These are phyloP conservation scores for Caradrina clavipalpis DNA, from an alignment of 2,888 invertebrate genomes.

Conservation along the genomic window DNA sequence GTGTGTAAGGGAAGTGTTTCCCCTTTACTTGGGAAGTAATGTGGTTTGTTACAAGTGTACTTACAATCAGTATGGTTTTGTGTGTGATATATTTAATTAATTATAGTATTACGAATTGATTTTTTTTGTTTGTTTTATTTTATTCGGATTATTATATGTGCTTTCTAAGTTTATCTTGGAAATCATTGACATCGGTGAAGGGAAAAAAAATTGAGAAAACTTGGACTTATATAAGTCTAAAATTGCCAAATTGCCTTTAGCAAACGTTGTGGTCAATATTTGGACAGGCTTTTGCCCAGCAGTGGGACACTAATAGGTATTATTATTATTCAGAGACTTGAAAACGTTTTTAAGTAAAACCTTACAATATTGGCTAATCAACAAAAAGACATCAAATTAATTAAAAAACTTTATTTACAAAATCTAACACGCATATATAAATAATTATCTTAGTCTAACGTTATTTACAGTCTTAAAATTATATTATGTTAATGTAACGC, in stretches of 20 bases:
- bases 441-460: slow-evolving; percentile 85
- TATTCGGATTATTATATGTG: not conserved
- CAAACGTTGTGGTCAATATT: no score
- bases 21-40: slow-evolving; percentile 11
- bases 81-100: slow-evolving; percentile 46
- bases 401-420: slow-evolving; percentile 87
- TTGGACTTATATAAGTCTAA: no score
- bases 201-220: no score
- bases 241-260: no score
- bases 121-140: slow-evolving; percentile 33
- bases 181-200: no score
- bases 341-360: not conserved
- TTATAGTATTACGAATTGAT: slow-evolving; percentile 40
- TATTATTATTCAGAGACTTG: no score
- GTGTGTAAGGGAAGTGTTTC: slow-evolving; percentile 13
- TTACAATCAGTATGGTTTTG: slow-evolving; percentile 40
- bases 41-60: slow-evolving; percentile 44
- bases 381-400: slow-evolving; percentile 45
- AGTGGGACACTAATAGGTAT: no score
- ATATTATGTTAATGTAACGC: slow-evolving; percentile 56
- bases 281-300: no score
- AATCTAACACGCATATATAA: slow-evolving; percentile 83
- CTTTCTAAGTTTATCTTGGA: no score
- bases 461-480: slow-evolving; percentile 89
- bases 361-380: slow-evolving; percentile 20